phyloP scores from a whole-genome alignment of 1,140 invertebrate species.

The Scaptomyza hsui region DNA sequence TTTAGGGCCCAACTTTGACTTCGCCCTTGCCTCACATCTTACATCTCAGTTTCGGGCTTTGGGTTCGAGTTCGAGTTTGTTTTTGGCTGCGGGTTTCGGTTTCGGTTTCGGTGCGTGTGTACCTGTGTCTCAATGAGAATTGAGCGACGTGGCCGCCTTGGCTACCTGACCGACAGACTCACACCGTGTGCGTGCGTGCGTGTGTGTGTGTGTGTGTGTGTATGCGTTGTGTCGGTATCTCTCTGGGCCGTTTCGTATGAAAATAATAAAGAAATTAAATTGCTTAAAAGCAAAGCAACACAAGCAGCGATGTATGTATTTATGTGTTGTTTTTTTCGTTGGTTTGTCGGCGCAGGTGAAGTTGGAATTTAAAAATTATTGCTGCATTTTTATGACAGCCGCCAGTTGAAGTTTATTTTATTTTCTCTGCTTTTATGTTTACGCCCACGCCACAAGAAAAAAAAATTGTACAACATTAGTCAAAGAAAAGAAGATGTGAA shows the following conservation, averaged over 20 bases:
- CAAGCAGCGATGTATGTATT: conserved; percentile 32
- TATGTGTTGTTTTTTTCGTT: not conserved
- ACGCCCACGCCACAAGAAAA: conserved; percentile 26
- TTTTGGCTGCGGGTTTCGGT: not conserved
- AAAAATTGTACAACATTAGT: conserved; percentile 6
- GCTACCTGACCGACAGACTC: conserved; percentile 39
- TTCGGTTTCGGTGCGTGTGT: conserved; percentile 39
- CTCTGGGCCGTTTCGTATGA: conserved; percentile 61
- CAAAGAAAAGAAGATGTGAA: not conserved
- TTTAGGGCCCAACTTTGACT: conserved; percentile 28
- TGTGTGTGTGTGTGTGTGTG: conserved; percentile 30
- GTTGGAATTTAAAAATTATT: conserved; percentile 54
- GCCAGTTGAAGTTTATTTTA: conserved; percentile 22
- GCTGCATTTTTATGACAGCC: conserved; percentile 52
- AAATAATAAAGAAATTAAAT: conserved; percentile 82
- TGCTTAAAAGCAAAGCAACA: conserved; percentile 43
- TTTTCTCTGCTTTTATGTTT: not conserved
- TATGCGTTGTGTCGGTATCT: conserved; percentile 33
- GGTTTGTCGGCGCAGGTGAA: conserved; percentile 54
- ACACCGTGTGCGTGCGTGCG: not conserved
- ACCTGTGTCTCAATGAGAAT: conserved; percentile 46
- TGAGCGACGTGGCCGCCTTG: conserved; percentile 52
- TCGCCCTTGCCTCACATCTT: conserved; percentile 11
- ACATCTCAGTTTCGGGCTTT: not conserved
- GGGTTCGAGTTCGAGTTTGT: not conserved